A percentile compares a stretch with the other conserved stretches of the same genome.
phyloP scores from a whole-genome alignment of 2,797 vertebrate genomes.

The Enteromius anoplus region DNA sequence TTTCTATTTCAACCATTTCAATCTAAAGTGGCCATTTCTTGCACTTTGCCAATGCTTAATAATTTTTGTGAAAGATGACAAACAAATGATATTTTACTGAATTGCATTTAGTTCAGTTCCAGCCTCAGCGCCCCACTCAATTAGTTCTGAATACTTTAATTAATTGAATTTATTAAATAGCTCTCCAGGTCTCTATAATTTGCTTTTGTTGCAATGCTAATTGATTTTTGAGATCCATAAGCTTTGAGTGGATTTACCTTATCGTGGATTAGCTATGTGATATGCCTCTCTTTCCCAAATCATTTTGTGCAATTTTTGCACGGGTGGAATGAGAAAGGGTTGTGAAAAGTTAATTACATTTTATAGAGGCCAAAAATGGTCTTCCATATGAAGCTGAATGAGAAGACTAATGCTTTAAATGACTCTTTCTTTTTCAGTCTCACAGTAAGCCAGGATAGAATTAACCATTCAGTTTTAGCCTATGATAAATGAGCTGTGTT shows the following conservation, averaged over 20 bases:
- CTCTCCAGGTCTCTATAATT: neutral
- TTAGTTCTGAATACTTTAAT: slow-evolving; percentile 23
- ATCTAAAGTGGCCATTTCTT: slow-evolving; percentile 1
- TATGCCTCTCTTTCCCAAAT: slow-evolving; percentile 65
- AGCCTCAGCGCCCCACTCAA: neutral
- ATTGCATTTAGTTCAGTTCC: slow-evolving; percentile 1
- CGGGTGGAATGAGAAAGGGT: slow-evolving; percentile 59
- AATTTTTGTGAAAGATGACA: neutral
- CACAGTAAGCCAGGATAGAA: slow-evolving; percentile 14
- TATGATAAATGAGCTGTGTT: slow-evolving; percentile 36
- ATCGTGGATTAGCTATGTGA: slow-evolving; percentile 63
- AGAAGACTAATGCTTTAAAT: slow-evolving; percentile 61
- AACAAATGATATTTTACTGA: neutral
- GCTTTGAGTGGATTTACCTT: slow-evolving; percentile 71
- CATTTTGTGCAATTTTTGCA: slow-evolving; percentile 64
- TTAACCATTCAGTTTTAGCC: slow-evolving; percentile 35
- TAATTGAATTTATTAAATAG: slow-evolving; percentile 28
- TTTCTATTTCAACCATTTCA: slow-evolving; percentile 58
- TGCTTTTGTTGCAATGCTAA: slow-evolving; percentile 56
- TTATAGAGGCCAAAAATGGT: slow-evolving; percentile 59
- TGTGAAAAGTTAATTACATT: slow-evolving; percentile 77
- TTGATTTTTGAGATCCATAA: slow-evolving; percentile 68
- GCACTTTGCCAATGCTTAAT: slow-evolving; percentile 61
- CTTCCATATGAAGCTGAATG: slow-evolving; percentile 64
- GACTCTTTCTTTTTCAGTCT: slow-evolving; percentile 39